Evolutionary conservation across 2,113 vertebrate genomes (phyloP).

Genomic region (Alethe castanea): DNA sequence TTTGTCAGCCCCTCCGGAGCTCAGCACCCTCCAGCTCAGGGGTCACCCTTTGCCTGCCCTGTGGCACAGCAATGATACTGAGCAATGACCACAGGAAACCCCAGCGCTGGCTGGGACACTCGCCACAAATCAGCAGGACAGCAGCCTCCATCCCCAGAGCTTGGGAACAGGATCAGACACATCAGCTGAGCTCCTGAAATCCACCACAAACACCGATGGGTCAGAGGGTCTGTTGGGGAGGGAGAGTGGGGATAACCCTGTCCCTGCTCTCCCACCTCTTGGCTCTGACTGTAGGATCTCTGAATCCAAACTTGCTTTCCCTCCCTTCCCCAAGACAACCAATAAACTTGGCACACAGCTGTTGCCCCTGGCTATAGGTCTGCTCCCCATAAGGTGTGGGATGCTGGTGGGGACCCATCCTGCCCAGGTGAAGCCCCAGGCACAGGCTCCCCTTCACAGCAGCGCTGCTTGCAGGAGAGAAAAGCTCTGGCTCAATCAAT

Average conservation of each 20-base stretch:
- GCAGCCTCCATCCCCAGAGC: background rate
- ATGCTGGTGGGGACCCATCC: background rate
- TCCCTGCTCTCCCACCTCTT: background rate
- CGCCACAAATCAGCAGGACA: background rate
- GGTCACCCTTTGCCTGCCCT: background rate
- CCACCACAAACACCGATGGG: background rate
- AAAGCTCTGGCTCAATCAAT: background rate
- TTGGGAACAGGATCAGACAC: background rate
- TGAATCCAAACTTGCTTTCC: background rate
- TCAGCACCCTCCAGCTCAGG: background rate
- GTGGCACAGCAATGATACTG: background rate
- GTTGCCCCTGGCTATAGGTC: background rate
- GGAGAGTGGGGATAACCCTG: accelerated
- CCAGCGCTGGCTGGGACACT: background rate
- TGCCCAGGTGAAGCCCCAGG: background rate
- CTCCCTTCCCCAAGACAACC: background rate
- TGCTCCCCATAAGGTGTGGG: background rate
- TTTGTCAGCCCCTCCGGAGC: background rate
- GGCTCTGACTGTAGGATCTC: background rate
- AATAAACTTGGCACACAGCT: background rate
- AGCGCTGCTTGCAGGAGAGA: background rate
- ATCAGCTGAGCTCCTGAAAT: background rate
- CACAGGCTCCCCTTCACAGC: background rate
- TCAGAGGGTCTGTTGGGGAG: background rate
- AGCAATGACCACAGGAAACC: background rate